Evolutionary conservation across 2,797 vertebrate genomes (phyloP), one percentile per base, ranked within the genome.

Genomic region (Sebastes glaucus): DNA sequence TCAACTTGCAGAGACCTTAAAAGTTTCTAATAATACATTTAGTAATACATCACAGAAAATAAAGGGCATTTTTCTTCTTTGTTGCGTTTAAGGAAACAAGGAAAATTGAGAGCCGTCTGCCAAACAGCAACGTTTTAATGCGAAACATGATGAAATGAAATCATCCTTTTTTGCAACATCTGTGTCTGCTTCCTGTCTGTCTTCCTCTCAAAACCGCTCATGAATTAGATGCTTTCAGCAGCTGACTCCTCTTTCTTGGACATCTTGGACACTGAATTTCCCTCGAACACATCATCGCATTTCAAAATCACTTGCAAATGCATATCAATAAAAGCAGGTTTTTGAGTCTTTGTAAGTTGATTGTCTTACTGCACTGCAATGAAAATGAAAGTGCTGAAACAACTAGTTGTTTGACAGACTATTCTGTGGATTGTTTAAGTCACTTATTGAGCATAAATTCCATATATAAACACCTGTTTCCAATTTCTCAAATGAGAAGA

Each of bases 81-180:
- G 74, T 74, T 71, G 63, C 14, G 11, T 78, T 82, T 70, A 71
- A 46, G 59, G 35, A 60, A 88, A 80, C 68, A 63, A 10, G 57
- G n/a, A 74, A 27, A 78, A 82, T 35, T 61, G 32, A 74, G 25
- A 49, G 42, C 27, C 14, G 5, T 70, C 61, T 80, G 82, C 56
- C 71, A 74, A 74, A 85, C 60, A 30, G 63, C 66, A 77, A 81
- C 35, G 38, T 84, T 71, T 84, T 68, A 61, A 88, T 66, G 69
- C 46, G 42, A 84, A 83, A 86, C 72, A 85, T 80, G 85, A 83
- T 84, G 77, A 87, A 88, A 89, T 64, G 28, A 74, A 86, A 77
- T 85, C 25, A 42, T 74, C 57, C 57, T 35, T 63, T 35, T 35
- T 63, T 76, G 55, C 46, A 82, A 90, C 89, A 88, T 90, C 84